phyloP scores from a whole-genome alignment of 2,888 invertebrate species.

The Spilarctia lutea region DNA sequence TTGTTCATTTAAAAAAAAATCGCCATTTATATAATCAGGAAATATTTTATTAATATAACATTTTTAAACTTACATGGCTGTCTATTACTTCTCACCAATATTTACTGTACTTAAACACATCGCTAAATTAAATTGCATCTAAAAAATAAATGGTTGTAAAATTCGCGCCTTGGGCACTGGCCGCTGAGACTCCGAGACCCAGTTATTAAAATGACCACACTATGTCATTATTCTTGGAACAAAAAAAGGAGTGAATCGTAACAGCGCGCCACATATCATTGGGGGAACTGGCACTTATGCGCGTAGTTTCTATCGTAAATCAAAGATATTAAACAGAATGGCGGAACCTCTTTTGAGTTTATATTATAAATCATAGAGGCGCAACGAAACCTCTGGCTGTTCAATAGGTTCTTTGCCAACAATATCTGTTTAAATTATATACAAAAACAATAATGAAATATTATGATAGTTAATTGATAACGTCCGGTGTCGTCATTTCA shows the following conservation, averaged over 20 bases:
- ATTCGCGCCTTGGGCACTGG: constrained; percentile 72
- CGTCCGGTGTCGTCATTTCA: neutral
- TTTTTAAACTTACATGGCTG: constrained; percentile 48
- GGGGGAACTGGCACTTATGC: constrained; percentile 82
- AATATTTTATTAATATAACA: neutral
- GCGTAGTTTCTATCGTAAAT: constrained; percentile 86
- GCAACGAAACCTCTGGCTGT: constrained; percentile 77
- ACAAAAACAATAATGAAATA: constrained; percentile 59
- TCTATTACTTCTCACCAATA: constrained; percentile 44
- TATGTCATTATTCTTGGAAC: constrained; percentile 83
- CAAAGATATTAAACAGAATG: constrained; percentile 86
- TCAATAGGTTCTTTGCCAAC: constrained; percentile 79
- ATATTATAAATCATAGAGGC: constrained; percentile 84
- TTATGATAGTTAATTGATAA: constrained; percentile 1
- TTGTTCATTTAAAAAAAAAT: too few species aligned
- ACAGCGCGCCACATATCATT: constrained; percentile 84
- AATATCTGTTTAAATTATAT: constrained; percentile 72
- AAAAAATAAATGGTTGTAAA: constrained; percentile 75
- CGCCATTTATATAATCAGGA: too few species aligned
- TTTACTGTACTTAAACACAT: constrained; percentile 61
- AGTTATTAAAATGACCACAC: constrained; percentile 82
- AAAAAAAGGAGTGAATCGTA: constrained; percentile 81
- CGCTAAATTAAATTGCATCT: constrained; percentile 68
- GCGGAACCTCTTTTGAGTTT: constrained; percentile 86
- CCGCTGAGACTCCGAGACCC: constrained; percentile 62